Conservation (phyloP, 2,888 invertebrate genomes). For the Onthophagus sagittarius region DNA sequence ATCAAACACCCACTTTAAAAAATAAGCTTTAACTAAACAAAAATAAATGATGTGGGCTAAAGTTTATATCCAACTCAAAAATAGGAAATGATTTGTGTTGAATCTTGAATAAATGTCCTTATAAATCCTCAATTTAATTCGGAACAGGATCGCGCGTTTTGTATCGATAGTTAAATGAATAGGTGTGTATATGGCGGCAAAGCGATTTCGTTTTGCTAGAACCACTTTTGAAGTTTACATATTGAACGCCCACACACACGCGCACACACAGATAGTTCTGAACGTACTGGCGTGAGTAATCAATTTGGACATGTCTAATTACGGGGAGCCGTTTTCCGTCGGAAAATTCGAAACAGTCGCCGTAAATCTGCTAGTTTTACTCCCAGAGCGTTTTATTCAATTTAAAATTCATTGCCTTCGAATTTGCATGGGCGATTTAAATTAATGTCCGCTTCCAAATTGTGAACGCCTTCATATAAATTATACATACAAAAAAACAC, state of each 20-base stretch:
- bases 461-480: background rate
- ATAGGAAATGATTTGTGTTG: too few species aligned
- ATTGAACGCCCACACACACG: background rate
- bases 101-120: background rate
- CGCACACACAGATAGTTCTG: background rate
- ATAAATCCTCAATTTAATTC: background rate
- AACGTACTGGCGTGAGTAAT: background rate
- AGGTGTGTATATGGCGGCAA: background rate
- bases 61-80: too few species aligned
- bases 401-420: constrained; percentile 5
- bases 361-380: constrained; percentile 10
- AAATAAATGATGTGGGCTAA: too few species aligned
- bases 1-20: background rate
- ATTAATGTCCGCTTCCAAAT: constrained; percentile 5
- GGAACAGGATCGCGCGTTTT: background rate
- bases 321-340: background rate
- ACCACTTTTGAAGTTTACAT: background rate
- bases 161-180: background rate
- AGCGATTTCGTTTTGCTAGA: background rate
- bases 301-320: background rate
- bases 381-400: constrained; percentile 7
- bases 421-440: constrained; percentile 10
- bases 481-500: background rate
- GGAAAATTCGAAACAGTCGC: background rate
- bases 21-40: too few species aligned